Conservation (phyloP, 2,888 invertebrate species). For the Xanthia togata region DNA sequence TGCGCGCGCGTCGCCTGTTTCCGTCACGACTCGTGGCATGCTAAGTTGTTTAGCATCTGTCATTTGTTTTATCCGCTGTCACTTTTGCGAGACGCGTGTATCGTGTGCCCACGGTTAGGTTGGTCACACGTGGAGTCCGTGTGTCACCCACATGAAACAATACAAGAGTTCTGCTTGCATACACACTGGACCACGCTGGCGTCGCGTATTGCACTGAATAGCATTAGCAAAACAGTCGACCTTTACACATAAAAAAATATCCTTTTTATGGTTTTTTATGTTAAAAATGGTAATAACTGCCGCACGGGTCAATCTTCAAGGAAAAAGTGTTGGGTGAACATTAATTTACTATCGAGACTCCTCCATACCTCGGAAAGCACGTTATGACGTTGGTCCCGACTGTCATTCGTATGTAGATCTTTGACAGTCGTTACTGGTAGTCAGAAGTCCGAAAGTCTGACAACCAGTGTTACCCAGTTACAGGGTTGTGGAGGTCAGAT, state of each 20-base stretch:
- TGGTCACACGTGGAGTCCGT: slow-evolving; percentile 14
- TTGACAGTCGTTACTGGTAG: not conserved
- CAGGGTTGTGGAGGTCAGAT: not conserved
- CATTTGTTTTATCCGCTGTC: not conserved
- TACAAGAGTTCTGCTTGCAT: slow-evolving; percentile 59
- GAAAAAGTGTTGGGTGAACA: not conserved
- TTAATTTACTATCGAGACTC: not conserved
- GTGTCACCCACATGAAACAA: slow-evolving; percentile 61
- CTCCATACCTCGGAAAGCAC: not conserved
- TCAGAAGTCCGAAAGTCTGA: not conserved
- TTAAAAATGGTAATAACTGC: not conserved
- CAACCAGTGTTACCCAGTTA: not conserved
- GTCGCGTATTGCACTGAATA: slow-evolving; percentile 55
- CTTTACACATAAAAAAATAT: not conserved
- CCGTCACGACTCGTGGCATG: not conserved
- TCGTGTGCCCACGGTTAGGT: not conserved
- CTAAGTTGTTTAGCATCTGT: too few species aligned
- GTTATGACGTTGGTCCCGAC: not conserved
- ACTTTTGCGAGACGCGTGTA: too few species aligned
- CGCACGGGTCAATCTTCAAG: not conserved
- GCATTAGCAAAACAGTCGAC: slow-evolving; percentile 44
- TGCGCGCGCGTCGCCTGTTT: accelerated
- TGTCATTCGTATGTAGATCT: not conserved
- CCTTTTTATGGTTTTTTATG: not conserved
- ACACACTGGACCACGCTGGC: slow-evolving; percentile 58